phyloP scores from a whole-genome alignment of 2,113 vertebrate genomes.

The Labeo catla region DNA sequence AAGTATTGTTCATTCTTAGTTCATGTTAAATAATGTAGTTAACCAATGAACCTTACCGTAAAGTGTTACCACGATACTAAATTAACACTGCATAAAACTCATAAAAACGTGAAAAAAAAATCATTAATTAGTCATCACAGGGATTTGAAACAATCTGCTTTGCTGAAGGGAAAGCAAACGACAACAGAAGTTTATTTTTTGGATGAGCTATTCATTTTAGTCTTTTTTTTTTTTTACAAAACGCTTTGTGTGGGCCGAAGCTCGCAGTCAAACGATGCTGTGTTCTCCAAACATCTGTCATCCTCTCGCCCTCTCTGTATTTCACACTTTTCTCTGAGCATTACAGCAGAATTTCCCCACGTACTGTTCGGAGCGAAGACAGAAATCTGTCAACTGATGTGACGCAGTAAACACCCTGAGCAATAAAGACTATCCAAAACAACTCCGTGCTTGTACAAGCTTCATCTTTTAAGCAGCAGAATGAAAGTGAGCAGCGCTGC shows the following conservation, averaged over 20 bases:
- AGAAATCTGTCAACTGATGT: slow-evolving; percentile 5
- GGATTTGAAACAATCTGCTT: background rate
- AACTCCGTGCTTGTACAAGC: background rate
- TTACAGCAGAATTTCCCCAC: slow-evolving; percentile 8
- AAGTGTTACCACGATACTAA: background rate
- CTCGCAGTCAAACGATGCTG: background rate
- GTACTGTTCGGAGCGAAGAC: background rate
- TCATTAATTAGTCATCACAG: background rate
- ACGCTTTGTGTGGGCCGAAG: background rate
- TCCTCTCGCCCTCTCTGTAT: background rate
- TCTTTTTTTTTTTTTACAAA: background rate
- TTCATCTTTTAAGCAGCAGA: background rate
- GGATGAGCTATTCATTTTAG: background rate
- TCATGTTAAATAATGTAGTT: too few relatives aligned
- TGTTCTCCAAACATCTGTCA: slow-evolving; percentile 14
- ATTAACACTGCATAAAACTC: background rate
- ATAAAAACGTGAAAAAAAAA: background rate
- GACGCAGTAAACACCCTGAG: background rate
- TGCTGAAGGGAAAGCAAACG: background rate
- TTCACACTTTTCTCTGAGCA: background rate
- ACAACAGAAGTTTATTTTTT: background rate
- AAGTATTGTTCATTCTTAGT: too few relatives aligned
- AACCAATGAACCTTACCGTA: too few relatives aligned
- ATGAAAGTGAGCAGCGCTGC: background rate
- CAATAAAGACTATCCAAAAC: background rate